Evolutionary conservation across 2,888 invertebrate species (phyloP).

Genomic region (Andrena bucephala): DNA sequence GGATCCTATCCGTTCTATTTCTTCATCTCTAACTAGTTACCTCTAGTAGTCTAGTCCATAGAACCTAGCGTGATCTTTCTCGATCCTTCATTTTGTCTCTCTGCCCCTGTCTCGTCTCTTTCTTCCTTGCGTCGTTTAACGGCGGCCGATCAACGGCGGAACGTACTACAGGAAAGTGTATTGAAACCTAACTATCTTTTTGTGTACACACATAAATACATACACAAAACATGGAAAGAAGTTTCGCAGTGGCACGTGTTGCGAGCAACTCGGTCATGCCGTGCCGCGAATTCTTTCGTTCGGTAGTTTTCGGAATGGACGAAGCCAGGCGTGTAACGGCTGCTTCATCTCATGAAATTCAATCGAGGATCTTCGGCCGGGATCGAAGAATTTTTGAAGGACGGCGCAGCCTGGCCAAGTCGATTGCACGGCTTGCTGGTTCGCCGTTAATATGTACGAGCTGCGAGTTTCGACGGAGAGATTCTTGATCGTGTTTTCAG

Average conservation of each 20-base stretch:
- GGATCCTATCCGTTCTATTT: not conserved
- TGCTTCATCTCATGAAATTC: constrained; percentile 83
- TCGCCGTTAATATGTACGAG: constrained; percentile 64
- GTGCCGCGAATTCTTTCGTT: constrained; percentile 64
- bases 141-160: constrained; percentile 72
- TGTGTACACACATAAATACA: not conserved
- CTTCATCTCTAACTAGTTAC: not conserved
- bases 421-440: constrained; percentile 65
- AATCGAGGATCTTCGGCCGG: constrained; percentile 71
- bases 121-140: constrained; percentile 62
- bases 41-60: not conserved
- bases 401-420: constrained; percentile 63
- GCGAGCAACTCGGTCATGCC: constrained; percentile 70
- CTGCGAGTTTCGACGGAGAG: constrained; percentile 2
- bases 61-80: not conserved
- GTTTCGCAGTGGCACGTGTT: constrained; percentile 72
- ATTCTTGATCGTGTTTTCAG: constrained; percentile 43
- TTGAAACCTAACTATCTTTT: constrained; percentile 39
- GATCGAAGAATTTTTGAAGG: constrained; percentile 73
- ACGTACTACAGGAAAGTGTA: constrained; percentile 58
- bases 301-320: constrained; percentile 69
- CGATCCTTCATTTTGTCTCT: constrained; percentile 18
- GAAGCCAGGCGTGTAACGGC: constrained; percentile 81
- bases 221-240: constrained; percentile 38
- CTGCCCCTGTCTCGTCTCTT: constrained; percentile 28